phyloP scores from a whole-genome alignment of 2,797 vertebrate species.

The Melanotaenia maccullochi region DNA sequence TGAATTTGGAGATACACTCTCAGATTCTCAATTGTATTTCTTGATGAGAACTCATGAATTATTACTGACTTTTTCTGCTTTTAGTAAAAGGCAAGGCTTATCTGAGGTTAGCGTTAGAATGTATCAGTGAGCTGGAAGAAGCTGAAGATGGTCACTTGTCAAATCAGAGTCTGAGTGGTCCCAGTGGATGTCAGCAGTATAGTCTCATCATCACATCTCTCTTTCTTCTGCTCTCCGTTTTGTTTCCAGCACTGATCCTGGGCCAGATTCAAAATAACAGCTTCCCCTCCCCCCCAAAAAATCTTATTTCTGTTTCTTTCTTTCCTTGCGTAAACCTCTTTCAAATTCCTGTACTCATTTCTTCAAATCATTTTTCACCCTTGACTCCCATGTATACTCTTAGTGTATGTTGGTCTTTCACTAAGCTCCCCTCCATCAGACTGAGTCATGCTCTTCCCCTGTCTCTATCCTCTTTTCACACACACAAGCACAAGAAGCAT shows the following conservation, averaged over 20 bases:
- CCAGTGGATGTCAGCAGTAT: constrained; percentile 58
- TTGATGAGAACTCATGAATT: not conserved
- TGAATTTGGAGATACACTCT: not conserved
- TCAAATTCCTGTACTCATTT: constrained; percentile 24
- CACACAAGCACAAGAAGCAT: constrained; percentile 47
- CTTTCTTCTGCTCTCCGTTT: constrained; percentile 21
- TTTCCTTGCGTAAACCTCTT: constrained; percentile 14
- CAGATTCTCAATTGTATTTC: not conserved
- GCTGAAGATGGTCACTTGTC: constrained; percentile 52
- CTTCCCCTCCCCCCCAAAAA: not conserved
- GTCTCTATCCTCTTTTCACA: constrained; percentile 17
- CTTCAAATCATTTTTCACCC: constrained; percentile 37
- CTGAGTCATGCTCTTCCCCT: constrained; percentile 55
- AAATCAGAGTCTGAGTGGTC: constrained; percentile 56
- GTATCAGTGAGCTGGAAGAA: constrained; percentile 45
- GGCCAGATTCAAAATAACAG: constrained; percentile 53
- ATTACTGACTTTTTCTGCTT: constrained; percentile 1
- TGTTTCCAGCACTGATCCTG: constrained; percentile 44
- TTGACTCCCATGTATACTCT: constrained; percentile 26
- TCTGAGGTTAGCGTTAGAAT: constrained; percentile 16
- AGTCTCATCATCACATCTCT: constrained; percentile 46
- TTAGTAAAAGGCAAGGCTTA: constrained; percentile 15
- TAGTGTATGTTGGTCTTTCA: constrained; percentile 47
- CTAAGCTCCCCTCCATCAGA: constrained; percentile 48
- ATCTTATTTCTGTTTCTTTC: not conserved